Conservation (phyloP, 2,797 vertebrate genomes). For the Taeniopygia guttata region DNA sequence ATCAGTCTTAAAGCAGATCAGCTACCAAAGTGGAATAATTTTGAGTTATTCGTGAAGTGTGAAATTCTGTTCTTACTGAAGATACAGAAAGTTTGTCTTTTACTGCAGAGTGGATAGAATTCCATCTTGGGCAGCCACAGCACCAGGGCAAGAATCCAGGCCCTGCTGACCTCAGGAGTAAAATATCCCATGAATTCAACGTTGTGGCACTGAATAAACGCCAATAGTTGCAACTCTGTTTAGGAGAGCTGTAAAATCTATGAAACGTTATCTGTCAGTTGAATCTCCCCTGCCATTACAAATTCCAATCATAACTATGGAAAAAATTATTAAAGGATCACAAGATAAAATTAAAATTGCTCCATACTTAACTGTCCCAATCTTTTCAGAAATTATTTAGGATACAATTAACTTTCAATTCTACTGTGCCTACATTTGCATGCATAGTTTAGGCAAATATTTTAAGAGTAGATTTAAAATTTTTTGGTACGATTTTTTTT, state of each 20-base stretch:
- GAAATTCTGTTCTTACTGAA: conserved; percentile 14
- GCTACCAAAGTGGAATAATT: background rate
- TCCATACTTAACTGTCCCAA: background rate
- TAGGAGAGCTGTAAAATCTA: background rate
- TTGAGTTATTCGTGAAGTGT: background rate
- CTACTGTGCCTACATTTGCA: background rate
- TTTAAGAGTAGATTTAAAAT: background rate
- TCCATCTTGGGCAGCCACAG: conserved; percentile 16
- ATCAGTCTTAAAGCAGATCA: background rate
- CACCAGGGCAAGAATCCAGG: conserved; percentile 34
- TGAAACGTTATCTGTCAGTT: background rate
- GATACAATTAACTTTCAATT: background rate
- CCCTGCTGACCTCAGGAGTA: conserved; percentile 27
- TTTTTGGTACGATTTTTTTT: fast-evolving
- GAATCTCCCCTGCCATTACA: background rate
- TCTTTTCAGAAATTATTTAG: background rate
- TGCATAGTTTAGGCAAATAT: background rate
- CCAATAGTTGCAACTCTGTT: background rate
- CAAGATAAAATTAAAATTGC: background rate
- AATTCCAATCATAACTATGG: conserved; percentile 12
- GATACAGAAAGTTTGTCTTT: conserved; percentile 16
- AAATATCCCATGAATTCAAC: conserved; percentile 49
- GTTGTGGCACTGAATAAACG: conserved; percentile 26
- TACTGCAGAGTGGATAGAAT: background rate
- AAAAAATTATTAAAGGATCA: background rate